These are phyloP conservation scores for Ceratosolen fusciceps DNA, from an alignment of 1,140 invertebrate genomes.

Conservation along the genomic window DNA sequence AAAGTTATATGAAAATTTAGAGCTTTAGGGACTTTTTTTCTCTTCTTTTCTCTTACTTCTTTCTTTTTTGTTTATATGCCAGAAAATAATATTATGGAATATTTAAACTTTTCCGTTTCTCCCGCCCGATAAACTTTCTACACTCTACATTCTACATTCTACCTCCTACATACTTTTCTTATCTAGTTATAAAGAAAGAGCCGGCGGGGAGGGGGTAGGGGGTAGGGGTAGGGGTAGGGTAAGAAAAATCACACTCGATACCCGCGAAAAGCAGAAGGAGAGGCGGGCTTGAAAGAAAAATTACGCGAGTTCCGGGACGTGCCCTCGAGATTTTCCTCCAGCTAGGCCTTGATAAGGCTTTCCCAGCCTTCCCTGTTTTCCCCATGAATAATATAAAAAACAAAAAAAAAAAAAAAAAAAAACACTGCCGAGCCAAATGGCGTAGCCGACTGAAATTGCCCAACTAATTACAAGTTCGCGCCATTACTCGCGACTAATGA, in stretches of 20 bases:
- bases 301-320: background rate
- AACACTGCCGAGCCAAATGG: constrained; percentile 62
- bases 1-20: no score
- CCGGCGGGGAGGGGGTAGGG: background rate
- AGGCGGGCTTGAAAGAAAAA: background rate
- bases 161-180: background rate
- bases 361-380: constrained; percentile 42
- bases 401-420: no score
- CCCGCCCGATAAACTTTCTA: background rate
- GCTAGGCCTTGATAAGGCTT: constrained; percentile 32
- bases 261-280: background rate
- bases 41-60: no score
- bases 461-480: constrained; percentile 72
- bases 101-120: constrained; percentile 6
- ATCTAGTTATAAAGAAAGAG: constrained; percentile 2
- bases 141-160: no score
- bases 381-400: constrained; percentile 69
- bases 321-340: background rate
- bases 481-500: constrained; percentile 69
- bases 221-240: constrained; percentile 14
- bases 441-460: constrained; percentile 69
- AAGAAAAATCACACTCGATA: constrained; percentile 33
- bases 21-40: no score
- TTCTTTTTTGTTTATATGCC: no score
- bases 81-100: constrained; percentile 10